phyloP scores from a whole-genome alignment of 2,113 vertebrate genomes.

The Formicarius rufipectus region DNA sequence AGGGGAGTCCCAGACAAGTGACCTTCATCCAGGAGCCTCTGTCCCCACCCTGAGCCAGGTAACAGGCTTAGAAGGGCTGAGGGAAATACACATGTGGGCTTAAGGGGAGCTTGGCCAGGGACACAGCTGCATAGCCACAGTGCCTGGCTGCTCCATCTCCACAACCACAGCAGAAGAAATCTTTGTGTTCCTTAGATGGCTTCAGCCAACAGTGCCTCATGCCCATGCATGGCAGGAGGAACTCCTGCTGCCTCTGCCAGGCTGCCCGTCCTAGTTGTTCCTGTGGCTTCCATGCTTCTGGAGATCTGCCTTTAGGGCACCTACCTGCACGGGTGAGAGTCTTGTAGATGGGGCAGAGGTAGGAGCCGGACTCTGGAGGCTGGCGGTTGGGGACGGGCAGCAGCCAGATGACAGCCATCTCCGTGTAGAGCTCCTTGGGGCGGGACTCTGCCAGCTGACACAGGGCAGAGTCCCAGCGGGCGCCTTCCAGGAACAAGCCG shows the following conservation, averaged over 20 bases:
- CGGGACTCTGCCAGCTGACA: slow-evolving; percentile 76
- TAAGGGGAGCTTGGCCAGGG: background rate
- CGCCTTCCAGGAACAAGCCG: slow-evolving; percentile 89
- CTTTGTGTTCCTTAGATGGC: background rate
- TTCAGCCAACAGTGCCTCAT: background rate
- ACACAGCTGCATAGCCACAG: background rate
- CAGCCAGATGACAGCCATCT: slow-evolving; percentile 89
- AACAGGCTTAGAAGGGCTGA: background rate
- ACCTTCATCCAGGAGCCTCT: background rate
- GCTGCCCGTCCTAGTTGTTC: background rate
- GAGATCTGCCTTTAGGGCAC: background rate
- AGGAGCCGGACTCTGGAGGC: slow-evolving; percentile 69
- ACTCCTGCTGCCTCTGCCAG: background rate
- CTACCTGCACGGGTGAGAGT: slow-evolving; percentile 88
- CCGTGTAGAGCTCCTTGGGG: slow-evolving; percentile 88
- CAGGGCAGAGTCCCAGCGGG: slow-evolving; percentile 76
- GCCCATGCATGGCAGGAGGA: background rate
- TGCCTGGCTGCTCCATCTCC: background rate
- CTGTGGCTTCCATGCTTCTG: background rate
- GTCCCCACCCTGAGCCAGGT: background rate
- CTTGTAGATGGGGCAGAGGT: slow-evolving; percentile 92
- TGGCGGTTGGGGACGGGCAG: slow-evolving; percentile 78
- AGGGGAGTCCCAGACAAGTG: fast-evolving
- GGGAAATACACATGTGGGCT: background rate
- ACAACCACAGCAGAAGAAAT: background rate